Evolutionary conservation across 2,888 invertebrate genomes (phyloP).

Genomic region (Trissolcus brochymenae): DNA sequence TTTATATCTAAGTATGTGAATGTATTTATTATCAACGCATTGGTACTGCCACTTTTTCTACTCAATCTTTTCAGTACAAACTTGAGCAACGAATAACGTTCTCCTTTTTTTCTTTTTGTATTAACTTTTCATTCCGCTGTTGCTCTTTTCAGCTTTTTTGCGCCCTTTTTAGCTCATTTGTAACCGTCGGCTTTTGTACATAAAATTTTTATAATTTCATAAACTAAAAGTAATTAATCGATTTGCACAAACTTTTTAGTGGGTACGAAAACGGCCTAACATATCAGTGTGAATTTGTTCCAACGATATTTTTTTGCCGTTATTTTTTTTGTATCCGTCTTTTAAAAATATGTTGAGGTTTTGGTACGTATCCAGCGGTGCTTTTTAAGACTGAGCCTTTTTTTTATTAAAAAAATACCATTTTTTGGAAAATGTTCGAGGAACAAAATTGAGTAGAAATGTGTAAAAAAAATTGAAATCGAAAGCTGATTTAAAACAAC

Average conservation of each 20-base stretch:
- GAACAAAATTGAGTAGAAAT: conserved; percentile 8
- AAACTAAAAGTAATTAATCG: conserved; percentile 3
- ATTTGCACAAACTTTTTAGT: conserved; percentile 23
- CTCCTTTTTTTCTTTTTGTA: not conserved
- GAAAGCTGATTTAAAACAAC: conserved; percentile 18
- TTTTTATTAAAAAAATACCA: conserved; percentile 31
- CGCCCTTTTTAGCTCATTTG: conserved; percentile 7
- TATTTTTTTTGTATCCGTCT: too few relatives aligned
- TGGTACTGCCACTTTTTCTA: conserved; percentile 51
- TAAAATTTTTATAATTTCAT: conserved; percentile 13
- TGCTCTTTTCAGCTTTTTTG: conserved; percentile 25
- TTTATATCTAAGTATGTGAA: conserved; percentile 25
- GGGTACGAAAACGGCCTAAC: conserved; percentile 19
- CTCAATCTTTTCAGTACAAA: conserved; percentile 46
- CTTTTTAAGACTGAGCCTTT: conserved; percentile 63
- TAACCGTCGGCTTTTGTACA: conserved; percentile 33
- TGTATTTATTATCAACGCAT: conserved; percentile 38
- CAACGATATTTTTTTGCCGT: too few relatives aligned
- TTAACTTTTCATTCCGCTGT: conserved; percentile 4
- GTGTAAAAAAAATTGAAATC: conserved; percentile 6
- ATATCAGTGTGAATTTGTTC: conserved; percentile 42
- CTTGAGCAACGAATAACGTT: conserved; percentile 49
- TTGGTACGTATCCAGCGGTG: conserved; percentile 45
- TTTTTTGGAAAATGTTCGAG: conserved; percentile 27
- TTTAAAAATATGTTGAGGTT: not conserved